These are phyloP conservation scores for Bagarius yarrelli DNA, from an alignment of 2,113 vertebrate genomes.

Conservation along the genomic window DNA sequence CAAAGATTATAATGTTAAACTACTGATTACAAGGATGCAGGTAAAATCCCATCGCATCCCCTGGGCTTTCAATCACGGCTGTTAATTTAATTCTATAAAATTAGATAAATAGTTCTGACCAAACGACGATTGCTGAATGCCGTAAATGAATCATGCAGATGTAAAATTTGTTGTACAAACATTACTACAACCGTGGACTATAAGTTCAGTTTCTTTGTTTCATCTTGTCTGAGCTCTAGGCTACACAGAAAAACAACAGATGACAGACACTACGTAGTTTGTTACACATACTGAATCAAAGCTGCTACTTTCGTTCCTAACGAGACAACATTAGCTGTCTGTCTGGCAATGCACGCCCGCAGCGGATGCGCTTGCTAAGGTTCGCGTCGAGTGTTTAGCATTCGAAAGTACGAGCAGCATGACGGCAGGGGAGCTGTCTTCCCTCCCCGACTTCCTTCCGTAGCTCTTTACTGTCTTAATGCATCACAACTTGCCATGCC, in stretches of 20 bases:
- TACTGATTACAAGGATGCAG: too few species aligned
- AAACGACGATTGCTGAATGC: too few species aligned
- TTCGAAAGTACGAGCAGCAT: slow-evolving; percentile 7
- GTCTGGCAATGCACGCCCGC: not conserved
- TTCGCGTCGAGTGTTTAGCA: slow-evolving; percentile 16
- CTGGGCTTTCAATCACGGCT: too few species aligned
- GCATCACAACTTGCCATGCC: slow-evolving; percentile 19
- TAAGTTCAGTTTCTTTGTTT: not conserved
- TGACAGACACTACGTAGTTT: slow-evolving; percentile 34
- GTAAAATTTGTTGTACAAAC: not conserved
- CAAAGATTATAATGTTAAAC: too few species aligned
- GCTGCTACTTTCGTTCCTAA: slow-evolving; percentile 25
- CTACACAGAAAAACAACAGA: slow-evolving; percentile 13
- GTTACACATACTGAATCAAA: slow-evolving; percentile 40
- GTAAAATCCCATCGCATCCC: too few species aligned
- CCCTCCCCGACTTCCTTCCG: slow-evolving; percentile 10
- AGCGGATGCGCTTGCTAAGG: not conserved
- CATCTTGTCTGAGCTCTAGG: not conserved
- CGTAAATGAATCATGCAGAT: not conserved
- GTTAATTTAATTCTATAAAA: too few species aligned
- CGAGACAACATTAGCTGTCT: not conserved
- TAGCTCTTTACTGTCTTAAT: slow-evolving; percentile 22
- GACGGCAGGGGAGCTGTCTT: not conserved
- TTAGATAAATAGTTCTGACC: too few species aligned
- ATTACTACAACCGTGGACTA: not conserved